These are phyloP conservation scores for Tetanocera ferruginea DNA, from an alignment of 2,888 invertebrate genomes.

Conservation along the genomic window DNA sequence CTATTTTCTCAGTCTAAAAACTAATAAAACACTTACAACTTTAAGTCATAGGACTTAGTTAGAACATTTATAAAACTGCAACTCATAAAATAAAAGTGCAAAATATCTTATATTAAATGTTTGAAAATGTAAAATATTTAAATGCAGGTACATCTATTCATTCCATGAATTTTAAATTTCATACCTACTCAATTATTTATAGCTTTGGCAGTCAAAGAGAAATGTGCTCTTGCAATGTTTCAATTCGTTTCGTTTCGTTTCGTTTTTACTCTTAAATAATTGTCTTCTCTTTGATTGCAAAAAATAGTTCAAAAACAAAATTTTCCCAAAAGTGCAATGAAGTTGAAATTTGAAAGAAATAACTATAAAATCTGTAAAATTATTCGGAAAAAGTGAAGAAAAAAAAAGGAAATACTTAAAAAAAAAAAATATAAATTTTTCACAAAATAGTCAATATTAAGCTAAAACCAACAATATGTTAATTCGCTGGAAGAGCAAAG, in stretches of 20 bases:
- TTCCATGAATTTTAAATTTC: constrained; percentile 22
- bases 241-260: too few species aligned
- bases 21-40: too few species aligned
- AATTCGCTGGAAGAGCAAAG: constrained; percentile 89
- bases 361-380: background rate
- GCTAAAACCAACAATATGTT: constrained; percentile 73
- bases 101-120: too few species aligned
- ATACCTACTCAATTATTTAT: constrained; percentile 18
- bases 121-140: too few species aligned
- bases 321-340: background rate
- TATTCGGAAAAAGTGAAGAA: background rate
- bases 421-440: too few species aligned
- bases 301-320: background rate
- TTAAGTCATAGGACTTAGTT: too few species aligned
- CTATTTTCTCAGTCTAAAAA: too few species aligned
- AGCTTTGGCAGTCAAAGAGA: background rate
- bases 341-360: background rate
- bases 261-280: background rate
- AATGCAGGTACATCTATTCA: background rate
- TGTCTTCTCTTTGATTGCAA: background rate
- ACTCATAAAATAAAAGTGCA: background rate
- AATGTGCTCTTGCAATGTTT: background rate
- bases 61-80: background rate
- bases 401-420: background rate
- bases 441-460: too few species aligned